Conservation (phyloP, 1,140 invertebrate genomes). For the Megathymus violae region DNA sequence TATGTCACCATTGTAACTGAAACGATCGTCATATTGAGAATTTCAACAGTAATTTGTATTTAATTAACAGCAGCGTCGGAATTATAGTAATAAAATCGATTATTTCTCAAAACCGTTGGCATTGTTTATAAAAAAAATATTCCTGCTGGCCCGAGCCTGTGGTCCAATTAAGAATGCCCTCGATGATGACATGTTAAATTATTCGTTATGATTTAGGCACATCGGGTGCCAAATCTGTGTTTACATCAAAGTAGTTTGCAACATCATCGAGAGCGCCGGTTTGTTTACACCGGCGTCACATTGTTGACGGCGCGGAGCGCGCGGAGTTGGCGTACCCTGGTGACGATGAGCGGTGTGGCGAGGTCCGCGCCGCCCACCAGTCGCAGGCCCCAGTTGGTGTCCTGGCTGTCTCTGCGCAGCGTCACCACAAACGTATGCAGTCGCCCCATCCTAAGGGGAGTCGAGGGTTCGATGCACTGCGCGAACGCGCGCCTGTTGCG, state of each 20-base stretch:
- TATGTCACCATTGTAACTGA: not conserved
- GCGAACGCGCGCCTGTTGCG: conserved; percentile 55
- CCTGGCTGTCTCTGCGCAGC: conserved; percentile 89
- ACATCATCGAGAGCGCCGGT: conserved; percentile 36
- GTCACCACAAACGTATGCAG: conserved; percentile 89
- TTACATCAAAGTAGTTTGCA: conserved; percentile 29
- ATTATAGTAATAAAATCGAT: conserved; percentile 1
- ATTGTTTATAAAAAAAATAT: conserved; percentile 25
- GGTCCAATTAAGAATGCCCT: conserved; percentile 11
- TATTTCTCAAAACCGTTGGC: conserved; percentile 14
- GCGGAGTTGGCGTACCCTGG: conserved; percentile 89
- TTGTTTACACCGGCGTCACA: conserved; percentile 69
- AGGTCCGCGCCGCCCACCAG: conserved; percentile 95
- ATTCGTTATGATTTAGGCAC: conserved; percentile 29
- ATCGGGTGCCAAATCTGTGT: conserved; percentile 23
- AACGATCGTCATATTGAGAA: not conserved
- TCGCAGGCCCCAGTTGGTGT: conserved; percentile 95
- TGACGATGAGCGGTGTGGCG: conserved; percentile 94
- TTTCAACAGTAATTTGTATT: not conserved
- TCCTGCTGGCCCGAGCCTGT: conserved; percentile 1
- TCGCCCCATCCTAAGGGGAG: conserved; percentile 81
- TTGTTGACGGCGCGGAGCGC: conserved; percentile 39
- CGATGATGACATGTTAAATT: conserved; percentile 24
- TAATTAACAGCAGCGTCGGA: not conserved
- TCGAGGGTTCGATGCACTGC: conserved; percentile 51